Percentiles rank a stretch among this genome's conserved stretches.
Evolutionary conservation across 2,113 vertebrate genomes (phyloP).

Genomic region (Siphamia tubifer): DNA sequence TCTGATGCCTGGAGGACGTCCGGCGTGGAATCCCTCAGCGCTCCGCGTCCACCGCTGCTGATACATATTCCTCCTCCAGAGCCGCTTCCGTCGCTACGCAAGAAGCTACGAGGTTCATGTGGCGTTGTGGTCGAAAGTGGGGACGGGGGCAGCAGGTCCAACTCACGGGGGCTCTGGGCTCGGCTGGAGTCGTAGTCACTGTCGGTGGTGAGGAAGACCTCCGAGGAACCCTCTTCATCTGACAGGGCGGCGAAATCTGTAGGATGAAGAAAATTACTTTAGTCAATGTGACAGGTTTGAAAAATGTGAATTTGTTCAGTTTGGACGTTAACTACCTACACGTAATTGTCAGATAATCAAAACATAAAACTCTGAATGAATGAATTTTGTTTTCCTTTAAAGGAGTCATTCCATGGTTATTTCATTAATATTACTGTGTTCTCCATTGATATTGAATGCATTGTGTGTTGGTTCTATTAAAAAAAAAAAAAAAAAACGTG

Average conservation of each 20-base stretch:
- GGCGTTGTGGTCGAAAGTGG: conserved; percentile 70
- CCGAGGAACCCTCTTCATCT: conserved; percentile 88
- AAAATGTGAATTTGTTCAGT: no score
- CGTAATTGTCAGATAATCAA: no score
- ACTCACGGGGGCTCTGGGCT: conserved; percentile 87
- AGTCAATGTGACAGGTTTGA: no score
- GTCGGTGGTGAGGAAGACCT: conserved; percentile 91
- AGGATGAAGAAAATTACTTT: background rate
- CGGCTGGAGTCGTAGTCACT: conserved; percentile 89
- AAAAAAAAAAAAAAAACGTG: no score
- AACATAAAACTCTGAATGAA: no score
- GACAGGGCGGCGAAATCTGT: conserved; percentile 84
- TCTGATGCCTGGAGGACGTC: conserved; percentile 86
- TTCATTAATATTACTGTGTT: no score
- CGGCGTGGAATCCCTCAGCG: conserved; percentile 78
- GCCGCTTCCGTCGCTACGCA: conserved; percentile 69
- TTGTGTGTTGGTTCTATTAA: no score
- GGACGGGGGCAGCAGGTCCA: conserved; percentile 83
- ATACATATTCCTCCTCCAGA: conserved; percentile 24
- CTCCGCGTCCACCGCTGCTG: conserved; percentile 28
- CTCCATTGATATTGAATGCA: no score
- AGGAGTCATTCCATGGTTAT: no score
- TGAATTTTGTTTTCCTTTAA: no score
- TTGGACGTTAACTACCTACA: no score
- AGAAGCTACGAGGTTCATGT: conserved; percentile 46